Evolutionary conservation across 2,113 vertebrate species (phyloP).

Genomic region (Labeo rohita): DNA sequence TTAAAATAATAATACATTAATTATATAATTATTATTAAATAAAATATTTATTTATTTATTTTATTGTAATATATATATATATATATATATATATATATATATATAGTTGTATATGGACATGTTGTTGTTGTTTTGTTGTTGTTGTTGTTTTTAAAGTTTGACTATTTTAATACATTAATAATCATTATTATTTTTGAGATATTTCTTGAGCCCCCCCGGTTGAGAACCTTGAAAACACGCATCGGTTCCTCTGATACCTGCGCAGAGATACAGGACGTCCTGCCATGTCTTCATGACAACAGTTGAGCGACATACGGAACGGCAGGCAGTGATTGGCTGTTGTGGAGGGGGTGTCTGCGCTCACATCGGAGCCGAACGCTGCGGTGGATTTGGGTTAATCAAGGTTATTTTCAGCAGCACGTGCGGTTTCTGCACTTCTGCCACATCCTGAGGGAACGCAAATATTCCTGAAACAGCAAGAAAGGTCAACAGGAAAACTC

Average conservation of each 20-base stretch:
- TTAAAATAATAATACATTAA: too few relatives aligned
- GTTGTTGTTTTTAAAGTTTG: not conserved
- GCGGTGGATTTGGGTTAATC: not conserved
- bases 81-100: too few relatives aligned
- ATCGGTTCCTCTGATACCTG: not conserved
- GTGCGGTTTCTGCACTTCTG: not conserved
- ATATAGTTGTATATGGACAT: too few relatives aligned
- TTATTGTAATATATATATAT: too few relatives aligned
- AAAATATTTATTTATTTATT: too few relatives aligned
- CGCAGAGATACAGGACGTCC: not conserved
- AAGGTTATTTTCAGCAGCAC: not conserved
- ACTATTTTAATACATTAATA: not conserved
- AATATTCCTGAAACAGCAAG: not conserved
- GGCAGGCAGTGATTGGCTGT: not conserved
- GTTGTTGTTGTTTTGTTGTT: too few relatives aligned
- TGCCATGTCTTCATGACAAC: not conserved
- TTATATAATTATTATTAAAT: too few relatives aligned
- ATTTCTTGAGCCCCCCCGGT: not conserved
- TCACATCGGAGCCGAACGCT: too few relatives aligned
- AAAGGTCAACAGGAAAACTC: slow-evolving; percentile 5
- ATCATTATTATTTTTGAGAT: not conserved
- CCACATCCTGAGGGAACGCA: not conserved
- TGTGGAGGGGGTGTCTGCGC: not conserved
- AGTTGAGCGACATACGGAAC: not conserved
- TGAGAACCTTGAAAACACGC: not conserved